Conservation (phyloP, 2,113 vertebrate genomes). For the Psilopogon haemacephalus region DNA sequence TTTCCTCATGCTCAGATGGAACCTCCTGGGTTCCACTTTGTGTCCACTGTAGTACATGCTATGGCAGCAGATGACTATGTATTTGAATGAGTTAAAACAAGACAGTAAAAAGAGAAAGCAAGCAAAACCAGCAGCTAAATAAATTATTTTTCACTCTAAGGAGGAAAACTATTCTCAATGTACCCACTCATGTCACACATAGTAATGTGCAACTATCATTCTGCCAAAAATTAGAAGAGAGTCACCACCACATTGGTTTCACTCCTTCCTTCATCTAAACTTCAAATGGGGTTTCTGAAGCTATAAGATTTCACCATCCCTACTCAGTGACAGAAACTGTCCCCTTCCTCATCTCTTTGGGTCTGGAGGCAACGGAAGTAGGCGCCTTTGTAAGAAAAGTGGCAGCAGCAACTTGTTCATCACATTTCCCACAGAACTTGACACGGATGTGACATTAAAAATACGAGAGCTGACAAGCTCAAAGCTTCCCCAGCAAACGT, state of each 20-base stretch:
- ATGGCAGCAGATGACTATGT: background rate
- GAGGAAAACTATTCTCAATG: background rate
- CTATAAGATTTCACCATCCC: background rate
- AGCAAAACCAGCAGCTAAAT: conserved; percentile 9
- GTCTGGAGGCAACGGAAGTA: background rate
- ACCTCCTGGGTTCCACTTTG: too few species aligned
- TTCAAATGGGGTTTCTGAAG: conserved; percentile 7
- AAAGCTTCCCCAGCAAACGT: background rate
- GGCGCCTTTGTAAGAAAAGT: background rate
- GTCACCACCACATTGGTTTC: conserved; percentile 11
- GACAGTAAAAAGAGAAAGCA: conserved; percentile 5
- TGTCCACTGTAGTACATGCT: background rate
- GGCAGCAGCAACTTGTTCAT: background rate
- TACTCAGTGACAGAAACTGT: background rate
- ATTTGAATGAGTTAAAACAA: conserved; percentile 1
- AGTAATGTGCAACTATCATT: background rate
- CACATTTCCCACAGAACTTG: background rate
- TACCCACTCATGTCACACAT: conserved; percentile 2
- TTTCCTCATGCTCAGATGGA: too few species aligned
- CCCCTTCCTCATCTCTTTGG: background rate
- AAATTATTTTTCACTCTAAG: background rate
- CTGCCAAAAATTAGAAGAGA: background rate
- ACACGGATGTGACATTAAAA: background rate
- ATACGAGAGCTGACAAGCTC: background rate
- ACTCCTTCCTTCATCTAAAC: background rate